Evolutionary conservation across 2,888 invertebrate genomes (phyloP), one percentile per base, ranked within the genome.

Genomic region (Archips xylosteana): DNA sequence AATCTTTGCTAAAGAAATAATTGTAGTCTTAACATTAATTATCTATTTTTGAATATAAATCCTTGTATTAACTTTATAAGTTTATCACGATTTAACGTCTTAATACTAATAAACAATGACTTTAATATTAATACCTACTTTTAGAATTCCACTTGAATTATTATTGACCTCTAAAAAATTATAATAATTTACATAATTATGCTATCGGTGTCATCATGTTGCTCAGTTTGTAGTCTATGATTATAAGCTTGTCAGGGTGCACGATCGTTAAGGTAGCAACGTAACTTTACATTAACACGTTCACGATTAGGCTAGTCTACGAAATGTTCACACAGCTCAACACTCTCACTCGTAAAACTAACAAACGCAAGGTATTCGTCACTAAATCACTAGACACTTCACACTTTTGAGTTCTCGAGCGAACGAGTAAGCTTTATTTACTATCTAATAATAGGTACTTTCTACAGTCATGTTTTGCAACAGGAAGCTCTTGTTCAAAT

Each of bases 11-110:
- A 81, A 85, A 80, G 79, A 86, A 82, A 70, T 57, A 61, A 66
- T 66, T 23, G 10, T 61, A 61, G 42, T 63, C 49, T 65, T 70
- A 74, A 23, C n/a, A 12, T 70, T 65, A 74, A 65, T 68, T 84
- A 68, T 12, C 32, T 84, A 84, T 78, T 78, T 78, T 76, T 80
- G 80, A 80, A 81, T 86, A 87, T 83, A 86, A 86, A 86, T 84
- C 81, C 81, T 86, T 83, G 85, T 86, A 84, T 82, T 89, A 88
- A 89, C 87, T 84, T 86, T 83, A 81, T 82, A 80, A 85, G 80
- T 87, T 87, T 91, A 92, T 90, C 91, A 91, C 90, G 91, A 90
- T 91, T 87, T 87, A 91, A 91, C 85, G 83, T 87, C 88, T 90
- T 89, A 89, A 81, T 81, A 87, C 86, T 89, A 89, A 80, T 87